phyloP scores from a whole-genome alignment of 2,113 vertebrate species.

The Ia io region DNA sequence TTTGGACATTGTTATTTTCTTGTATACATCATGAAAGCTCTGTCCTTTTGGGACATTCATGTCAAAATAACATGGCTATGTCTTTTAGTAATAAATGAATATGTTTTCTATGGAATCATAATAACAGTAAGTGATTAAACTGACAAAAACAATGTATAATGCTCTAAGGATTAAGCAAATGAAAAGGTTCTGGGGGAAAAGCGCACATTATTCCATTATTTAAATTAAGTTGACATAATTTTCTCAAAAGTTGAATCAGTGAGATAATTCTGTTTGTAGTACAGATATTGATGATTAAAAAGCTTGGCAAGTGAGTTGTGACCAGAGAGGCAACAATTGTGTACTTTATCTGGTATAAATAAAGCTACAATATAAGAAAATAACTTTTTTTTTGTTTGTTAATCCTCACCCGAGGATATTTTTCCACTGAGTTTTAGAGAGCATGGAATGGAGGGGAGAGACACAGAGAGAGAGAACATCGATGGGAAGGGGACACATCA shows the following conservation, averaged over 20 bases:
- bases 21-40: neutral
- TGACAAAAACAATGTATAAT: neutral
- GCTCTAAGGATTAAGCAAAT: neutral
- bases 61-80: neutral
- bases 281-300: conserved; percentile 14
- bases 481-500: no score
- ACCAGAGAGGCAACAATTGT: neutral
- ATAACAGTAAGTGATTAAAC: neutral
- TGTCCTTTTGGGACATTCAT: neutral
- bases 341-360: neutral
- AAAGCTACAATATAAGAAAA: neutral
- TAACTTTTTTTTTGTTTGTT: neutral
- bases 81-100: conserved; percentile 3
- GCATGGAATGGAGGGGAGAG: no score
- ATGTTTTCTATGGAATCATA: neutral
- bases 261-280: neutral
- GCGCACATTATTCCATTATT: neutral
- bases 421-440: no score
- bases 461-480: no score
- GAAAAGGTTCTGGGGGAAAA: neutral
- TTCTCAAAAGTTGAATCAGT: neutral
- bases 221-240: conserved; percentile 9
- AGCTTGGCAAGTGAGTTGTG: neutral
- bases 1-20: neutral
- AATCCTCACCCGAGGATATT: no score